Base-by-base conservation (phyloP, 2,113 vertebrate species). In the Lophochroa leadbeateri region DNA sequence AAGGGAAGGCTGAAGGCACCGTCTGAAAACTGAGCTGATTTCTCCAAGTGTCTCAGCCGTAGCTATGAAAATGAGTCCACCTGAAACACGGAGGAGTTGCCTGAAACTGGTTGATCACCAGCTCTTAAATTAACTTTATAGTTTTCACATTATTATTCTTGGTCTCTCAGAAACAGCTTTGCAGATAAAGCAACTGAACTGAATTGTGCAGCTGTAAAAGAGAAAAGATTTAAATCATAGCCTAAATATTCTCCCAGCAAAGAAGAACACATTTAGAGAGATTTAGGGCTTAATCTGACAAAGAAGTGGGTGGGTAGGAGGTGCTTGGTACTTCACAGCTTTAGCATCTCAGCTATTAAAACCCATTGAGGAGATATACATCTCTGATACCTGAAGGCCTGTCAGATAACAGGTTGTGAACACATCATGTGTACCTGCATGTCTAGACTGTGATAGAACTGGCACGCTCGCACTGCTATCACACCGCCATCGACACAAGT, bases 351-450 rank as follows among this genome's bases (percentile, higher is more conserved):
- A 7, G 69, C 94, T 95, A 88, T 95, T 92, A 92, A 88, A 86
- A 53, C 71, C 65, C 55, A 15, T 29, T 28, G 82, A 82, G 50
- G 65, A 94, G 95, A 94, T 96, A 88, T 1, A 78, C 49, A 96
- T 95, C 90, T 96, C 72, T 94, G 72, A 61, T 82, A 91, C 87
- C 94, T 83, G 89, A 83, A 97, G 94, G 94, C 75, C 78, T 93
- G 94, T 94, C 96, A 95, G 84, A 88, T 95, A 94, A 95, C 87
- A 90, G 91, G 94, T 92, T 84, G 92, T 72, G 94, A 87, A 71
- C 80, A 82, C 78, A 84, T 88, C 86, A 93, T 67, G 77, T 55
- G 83, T 92, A 84, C 83, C 83, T 95, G 74, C 96, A 46, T 91
- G 94, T 93, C 96, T 88, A 53, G 94, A 89, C 91, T 82, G 50